phyloP scores from a whole-genome alignment of 37 sponge, comb jelly and placozoan species.

The Haliclona indistincta region DNA sequence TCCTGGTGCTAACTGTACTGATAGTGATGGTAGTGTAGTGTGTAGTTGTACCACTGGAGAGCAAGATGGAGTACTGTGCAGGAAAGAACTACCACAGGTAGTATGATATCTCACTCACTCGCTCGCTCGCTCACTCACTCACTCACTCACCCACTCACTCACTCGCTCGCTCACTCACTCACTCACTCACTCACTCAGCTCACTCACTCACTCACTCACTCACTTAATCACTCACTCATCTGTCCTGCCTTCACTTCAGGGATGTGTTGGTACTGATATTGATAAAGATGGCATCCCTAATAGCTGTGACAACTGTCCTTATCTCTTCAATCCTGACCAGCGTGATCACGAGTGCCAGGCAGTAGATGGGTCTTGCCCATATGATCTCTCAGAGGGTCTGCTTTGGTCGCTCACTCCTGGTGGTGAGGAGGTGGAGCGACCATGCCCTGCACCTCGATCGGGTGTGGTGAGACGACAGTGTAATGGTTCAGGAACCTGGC shows the following conservation, averaged over 20 bases:
- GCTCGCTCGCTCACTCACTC: too few relatives aligned
- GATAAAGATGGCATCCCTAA: constrained; percentile 45
- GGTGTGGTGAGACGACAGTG: neutral
- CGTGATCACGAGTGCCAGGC: neutral
- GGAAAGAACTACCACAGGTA: too few relatives aligned
- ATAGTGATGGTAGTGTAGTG: too few relatives aligned
- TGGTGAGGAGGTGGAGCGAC: neutral
- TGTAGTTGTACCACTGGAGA: too few relatives aligned
- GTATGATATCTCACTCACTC: too few relatives aligned
- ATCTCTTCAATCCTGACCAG: constrained; percentile 42
- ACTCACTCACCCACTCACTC: too few relatives aligned
- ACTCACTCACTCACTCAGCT: neutral
- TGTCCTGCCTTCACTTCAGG: neutral
- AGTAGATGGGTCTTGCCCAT: constrained; percentile 18
- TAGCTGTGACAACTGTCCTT: constrained; percentile 56
- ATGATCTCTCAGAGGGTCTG: constrained; percentile 15
- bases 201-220: neutral
- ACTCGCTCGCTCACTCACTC: neutral
- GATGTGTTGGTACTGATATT: constrained; percentile 14
- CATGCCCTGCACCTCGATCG: constrained; percentile 26
- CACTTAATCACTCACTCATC: too few relatives aligned
- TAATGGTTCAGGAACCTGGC: neutral
- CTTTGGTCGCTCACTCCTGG: constrained; percentile 30
- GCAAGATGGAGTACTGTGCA: too few relatives aligned
- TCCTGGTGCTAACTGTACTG: neutral